phyloP scores from a whole-genome alignment of 2,888 invertebrate genomes.

The Lycaena phlaeas region DNA sequence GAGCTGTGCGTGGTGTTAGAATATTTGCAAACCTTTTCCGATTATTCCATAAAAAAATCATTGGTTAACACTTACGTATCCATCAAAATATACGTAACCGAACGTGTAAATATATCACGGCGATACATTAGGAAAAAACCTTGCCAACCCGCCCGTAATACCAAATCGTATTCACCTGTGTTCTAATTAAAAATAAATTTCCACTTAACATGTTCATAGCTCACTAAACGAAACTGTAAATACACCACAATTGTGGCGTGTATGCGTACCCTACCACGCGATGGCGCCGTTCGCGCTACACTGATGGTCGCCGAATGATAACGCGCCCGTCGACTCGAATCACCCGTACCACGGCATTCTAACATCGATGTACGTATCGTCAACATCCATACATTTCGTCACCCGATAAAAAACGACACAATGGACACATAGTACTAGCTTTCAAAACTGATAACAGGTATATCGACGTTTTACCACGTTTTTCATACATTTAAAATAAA shows the following conservation, averaged over 20 bases:
- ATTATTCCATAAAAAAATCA: slow-evolving; percentile 9
- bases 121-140: not conserved
- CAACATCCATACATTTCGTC: slow-evolving; percentile 15
- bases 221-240: slow-evolving; percentile 59
- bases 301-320: slow-evolving; percentile 67
- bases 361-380: slow-evolving; percentile 29
- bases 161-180: slow-evolving; percentile 39
- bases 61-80: slow-evolving; percentile 10
- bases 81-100: slow-evolving; percentile 2
- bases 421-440: slow-evolving; percentile 32
- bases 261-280: slow-evolving; percentile 49
- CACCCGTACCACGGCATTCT: slow-evolving; percentile 46
- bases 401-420: slow-evolving; percentile 6
- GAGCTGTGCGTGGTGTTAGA: not conserved
- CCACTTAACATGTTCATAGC: slow-evolving; percentile 38
- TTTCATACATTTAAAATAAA: slow-evolving; percentile 26
- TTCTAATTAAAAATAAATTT: slow-evolving; percentile 36
- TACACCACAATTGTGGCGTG: slow-evolving; percentile 44
- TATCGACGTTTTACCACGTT: slow-evolving; percentile 16
- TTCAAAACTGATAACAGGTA: slow-evolving; percentile 47
- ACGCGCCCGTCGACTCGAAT: slow-evolving; percentile 59
- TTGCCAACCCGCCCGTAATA: slow-evolving; percentile 1
- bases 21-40: slow-evolving; percentile 1
- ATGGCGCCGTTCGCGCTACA: slow-evolving; percentile 56
- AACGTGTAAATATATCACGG: not conserved